phyloP scores from a whole-genome alignment of 2,113 vertebrate species.

The Tinamus guttatus region DNA sequence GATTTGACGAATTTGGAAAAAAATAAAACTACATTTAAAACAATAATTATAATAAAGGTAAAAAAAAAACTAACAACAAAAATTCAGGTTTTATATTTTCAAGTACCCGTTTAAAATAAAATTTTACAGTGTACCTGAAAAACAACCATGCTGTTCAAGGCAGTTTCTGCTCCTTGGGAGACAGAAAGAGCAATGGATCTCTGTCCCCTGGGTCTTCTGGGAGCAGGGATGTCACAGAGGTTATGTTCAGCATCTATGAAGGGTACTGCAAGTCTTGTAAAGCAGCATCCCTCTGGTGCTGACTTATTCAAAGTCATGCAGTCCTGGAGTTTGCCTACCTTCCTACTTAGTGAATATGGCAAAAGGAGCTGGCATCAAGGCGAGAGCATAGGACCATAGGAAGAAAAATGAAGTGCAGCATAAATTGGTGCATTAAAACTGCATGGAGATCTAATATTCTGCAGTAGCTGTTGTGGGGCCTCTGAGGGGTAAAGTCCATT shows the following conservation, averaged over 20 bases:
- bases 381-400: background rate
- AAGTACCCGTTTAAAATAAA: background rate
- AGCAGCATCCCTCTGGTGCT: conserved; percentile 20
- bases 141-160: background rate
- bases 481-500: background rate
- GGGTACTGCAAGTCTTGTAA: background rate
- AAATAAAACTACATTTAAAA: background rate
- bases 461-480: background rate
- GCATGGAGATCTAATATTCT: background rate
- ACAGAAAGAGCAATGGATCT: conserved; percentile 39
- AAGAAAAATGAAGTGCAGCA: background rate
- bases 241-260: conserved; percentile 1
- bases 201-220: conserved; percentile 2
- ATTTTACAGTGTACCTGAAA: background rate
- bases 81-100: background rate
- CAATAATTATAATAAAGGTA: background rate
- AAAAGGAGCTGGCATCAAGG: background rate
- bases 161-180: background rate
- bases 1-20: background rate
- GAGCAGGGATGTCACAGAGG: conserved; percentile 11
- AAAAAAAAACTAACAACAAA: background rate
- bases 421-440: background rate
- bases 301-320: conserved; percentile 28
- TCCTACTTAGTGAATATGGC: background rate
- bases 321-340: background rate